These are phyloP conservation scores for Acomys russatus DNA, from an alignment of 2,797 vertebrate species.

Conservation along the genomic window DNA sequence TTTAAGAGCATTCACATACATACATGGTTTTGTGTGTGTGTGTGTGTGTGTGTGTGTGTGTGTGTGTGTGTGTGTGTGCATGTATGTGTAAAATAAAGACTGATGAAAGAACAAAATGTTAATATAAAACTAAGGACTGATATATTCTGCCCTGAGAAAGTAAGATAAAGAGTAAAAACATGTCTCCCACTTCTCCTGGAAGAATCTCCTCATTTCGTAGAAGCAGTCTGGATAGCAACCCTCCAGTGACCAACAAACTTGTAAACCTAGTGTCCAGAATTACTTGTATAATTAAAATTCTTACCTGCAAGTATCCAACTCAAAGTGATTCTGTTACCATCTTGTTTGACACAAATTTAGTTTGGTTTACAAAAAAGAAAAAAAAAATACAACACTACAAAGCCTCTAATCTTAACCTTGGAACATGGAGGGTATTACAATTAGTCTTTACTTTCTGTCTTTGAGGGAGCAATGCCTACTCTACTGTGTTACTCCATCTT, in stretches of 20 bases:
- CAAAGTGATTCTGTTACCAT: slow-evolving; percentile 4
- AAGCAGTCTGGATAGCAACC: neutral
- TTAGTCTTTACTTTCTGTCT: slow-evolving; percentile 15
- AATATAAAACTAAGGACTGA: neutral
- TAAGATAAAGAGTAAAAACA: neutral
- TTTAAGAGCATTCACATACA: neutral
- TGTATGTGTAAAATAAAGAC: neutral
- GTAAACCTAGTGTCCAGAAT: neutral
- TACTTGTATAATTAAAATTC: slow-evolving; percentile 13
- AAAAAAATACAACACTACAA: neutral
- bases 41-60: neutral
- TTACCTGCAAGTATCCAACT: neutral
- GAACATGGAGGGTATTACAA: neutral
- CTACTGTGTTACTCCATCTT: neutral
- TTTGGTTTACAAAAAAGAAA: neutral
- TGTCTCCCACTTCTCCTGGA: neutral
- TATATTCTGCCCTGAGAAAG: neutral
- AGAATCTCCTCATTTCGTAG: neutral
- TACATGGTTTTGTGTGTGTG: neutral
- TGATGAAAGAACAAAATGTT: neutral
- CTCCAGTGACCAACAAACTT: neutral
- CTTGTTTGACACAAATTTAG: slow-evolving; percentile 6
- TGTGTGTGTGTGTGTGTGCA: neutral
- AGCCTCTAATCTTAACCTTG: slow-evolving; percentile 6
- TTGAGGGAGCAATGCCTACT: neutral